Base-by-base conservation (phyloP, 2,797 vertebrate species). In the Synaphobranchus kaupii region DNA sequence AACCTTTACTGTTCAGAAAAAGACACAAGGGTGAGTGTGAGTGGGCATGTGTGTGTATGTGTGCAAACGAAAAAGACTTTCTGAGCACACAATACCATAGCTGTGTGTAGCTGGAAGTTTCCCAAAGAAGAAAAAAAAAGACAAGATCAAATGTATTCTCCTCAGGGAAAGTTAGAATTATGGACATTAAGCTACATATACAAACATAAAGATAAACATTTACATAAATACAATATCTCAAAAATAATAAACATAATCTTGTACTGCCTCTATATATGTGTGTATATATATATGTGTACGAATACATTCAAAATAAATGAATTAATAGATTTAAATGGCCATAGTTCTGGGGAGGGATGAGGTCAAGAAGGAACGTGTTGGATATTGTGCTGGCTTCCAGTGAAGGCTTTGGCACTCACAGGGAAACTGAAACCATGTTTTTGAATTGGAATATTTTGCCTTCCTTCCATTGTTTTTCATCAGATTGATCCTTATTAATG, bases 1-100 rank as follows among this genome's bases (percentile, higher is more conserved):
- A 66, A 94, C 92, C 88, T 96, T 93, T 86, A 95, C 90, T 0
- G 95, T 96, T 54, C 93, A 95, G 91, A 93, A 93, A n/a, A 94
- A 89, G 91, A 94, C 90, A 1, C 93, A 94, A 88, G 94, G 94
- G 94, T 94, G 88, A 73, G 20, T 86, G 58, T 82, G 39, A 84
- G 63, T 76, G 54, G 8, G 50, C 54, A 6, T 73, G 86, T 76
- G 71, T 66, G 68, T 48, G 52, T 48, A 44, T 80, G 54, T 60
- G 63, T 76, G 31, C 80, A 22, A 10, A 3, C 8, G 58, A 63
- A 22, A 91, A 95, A 94, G 87, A 88, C 68, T 31, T n/a, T 2
- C 25, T 28, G 63, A 68, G n/a, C n/a, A 28, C 25, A 9, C 20
- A 68, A 68, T 28, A 68, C 63, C 63, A 28, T 25, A 68, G 68